Conservation (phyloP, 2,113 vertebrate genomes). For the Prochilodus magdalenae region DNA sequence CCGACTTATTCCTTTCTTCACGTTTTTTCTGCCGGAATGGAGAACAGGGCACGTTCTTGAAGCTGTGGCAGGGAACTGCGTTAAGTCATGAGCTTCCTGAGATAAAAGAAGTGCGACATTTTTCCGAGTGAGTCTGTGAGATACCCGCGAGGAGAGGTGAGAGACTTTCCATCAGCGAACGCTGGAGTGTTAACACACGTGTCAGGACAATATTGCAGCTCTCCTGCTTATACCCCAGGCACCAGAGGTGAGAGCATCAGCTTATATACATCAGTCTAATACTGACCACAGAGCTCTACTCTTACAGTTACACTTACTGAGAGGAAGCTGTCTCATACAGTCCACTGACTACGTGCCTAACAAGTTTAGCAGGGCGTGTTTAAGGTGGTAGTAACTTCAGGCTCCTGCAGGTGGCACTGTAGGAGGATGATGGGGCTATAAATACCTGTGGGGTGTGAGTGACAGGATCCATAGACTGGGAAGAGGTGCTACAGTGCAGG, state of each 20-base stretch:
- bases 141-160: constrained; percentile 18
- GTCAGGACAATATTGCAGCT: constrained; percentile 41
- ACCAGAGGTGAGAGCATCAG: background rate
- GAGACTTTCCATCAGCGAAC: constrained; percentile 35
- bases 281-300: background rate
- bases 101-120: constrained; percentile 5
- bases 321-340: background rate
- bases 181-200: constrained; percentile 1
- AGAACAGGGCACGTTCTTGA: background rate
- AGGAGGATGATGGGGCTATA: no score
- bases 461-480: no score
- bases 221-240: constrained; percentile 1
- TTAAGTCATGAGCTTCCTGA: background rate
- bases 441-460: no score
- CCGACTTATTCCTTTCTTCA: background rate
- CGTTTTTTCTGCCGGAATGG: background rate
- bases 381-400: no score
- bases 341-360: background rate
- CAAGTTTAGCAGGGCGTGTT: no score
- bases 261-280: background rate
- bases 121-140: constrained; percentile 5
- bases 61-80: background rate
- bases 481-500: no score
- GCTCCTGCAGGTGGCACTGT: no score
- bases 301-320: background rate